A percentile compares a stretch with the other conserved stretches of the same genome.
Evolutionary conservation across 2,797 vertebrate genomes (phyloP).

Genomic region (Cottoperca gobio): DNA sequence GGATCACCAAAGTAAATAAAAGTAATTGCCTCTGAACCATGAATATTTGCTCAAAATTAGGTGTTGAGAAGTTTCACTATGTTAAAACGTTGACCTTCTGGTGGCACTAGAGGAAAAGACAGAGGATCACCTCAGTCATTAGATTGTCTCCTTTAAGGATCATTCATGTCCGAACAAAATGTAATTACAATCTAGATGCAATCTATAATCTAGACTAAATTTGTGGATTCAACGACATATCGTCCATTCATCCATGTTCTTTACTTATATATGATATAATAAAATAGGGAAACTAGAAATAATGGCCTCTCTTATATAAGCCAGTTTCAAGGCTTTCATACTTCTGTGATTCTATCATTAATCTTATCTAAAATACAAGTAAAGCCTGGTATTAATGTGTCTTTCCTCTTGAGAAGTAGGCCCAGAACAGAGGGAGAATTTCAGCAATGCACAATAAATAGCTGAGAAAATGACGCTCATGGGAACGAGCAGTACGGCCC

Average conservation of each 20-base stretch:
- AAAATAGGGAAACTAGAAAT: conserved; percentile 28
- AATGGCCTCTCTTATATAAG: not conserved
- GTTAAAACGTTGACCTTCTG: not conserved
- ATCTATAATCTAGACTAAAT: too few relatives aligned
- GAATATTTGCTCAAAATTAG: not conserved
- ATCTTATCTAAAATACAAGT: conserved; percentile 62
- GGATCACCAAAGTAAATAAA: not conserved
- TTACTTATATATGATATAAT: conserved; percentile 12
- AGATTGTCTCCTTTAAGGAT: not conserved
- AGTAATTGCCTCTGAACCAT: not conserved
- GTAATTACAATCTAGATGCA: not conserved
- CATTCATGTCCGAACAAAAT: not conserved
- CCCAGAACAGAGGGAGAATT: conserved; percentile 55
- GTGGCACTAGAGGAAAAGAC: not conserved
- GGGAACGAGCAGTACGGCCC: conserved; percentile 50
- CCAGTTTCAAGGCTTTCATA: conserved; percentile 21
- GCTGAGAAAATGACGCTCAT: conserved; percentile 67
- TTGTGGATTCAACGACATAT: not conserved
- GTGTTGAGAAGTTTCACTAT: not conserved
- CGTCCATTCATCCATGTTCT: not conserved
- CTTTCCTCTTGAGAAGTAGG: conserved; percentile 54
- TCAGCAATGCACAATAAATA: conserved; percentile 75
- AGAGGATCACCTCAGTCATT: not conserved
- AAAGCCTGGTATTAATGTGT: conserved; percentile 64
- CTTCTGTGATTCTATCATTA: conserved; percentile 30